Evolutionary conservation across 2,888 invertebrate genomes (phyloP), one percentile per base, ranked within the genome.

Genomic region (Athalia circularis): DNA sequence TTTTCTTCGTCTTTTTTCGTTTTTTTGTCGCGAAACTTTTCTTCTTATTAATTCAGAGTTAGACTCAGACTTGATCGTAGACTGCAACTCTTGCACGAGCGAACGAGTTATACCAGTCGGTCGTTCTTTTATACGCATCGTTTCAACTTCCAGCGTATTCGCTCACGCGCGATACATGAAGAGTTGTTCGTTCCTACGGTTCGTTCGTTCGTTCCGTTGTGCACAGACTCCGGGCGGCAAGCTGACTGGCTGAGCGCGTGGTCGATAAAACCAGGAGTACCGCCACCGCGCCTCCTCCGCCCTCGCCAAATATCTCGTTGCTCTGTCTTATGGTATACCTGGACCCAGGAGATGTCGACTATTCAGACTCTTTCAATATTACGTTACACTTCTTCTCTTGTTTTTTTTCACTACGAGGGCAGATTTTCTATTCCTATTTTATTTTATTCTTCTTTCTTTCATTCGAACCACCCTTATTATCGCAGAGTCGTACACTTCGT

Each of bases 211-310:
- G 29, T 29, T 29, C 29, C 29, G 29, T 29, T 29, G 29, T 72
- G 72, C 72, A 72, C 72, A 57, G 72, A 72, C 72, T 72, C 72
- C 59, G 57, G 72, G 72, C 59, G 57, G 72, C 72, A 72, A 59
- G 59, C 72, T 72, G 72, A 72, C 72, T 72, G 72, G 72, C 59
- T 72, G 72, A 57, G 13, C 72, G 43, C 72, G 72, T 72, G 72
- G 72, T 72, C 72, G 72, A 72, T 72, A 72, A 29, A 72, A 72
- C 72, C 72, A 13, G 59, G 72, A 59, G 72, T 72, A 59, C 72
- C 45, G 52, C 45, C 59, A 59, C 45, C 43, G 9, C 57, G 47
- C 57, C 57, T 5, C 47, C 15, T 0, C 59, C 9, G 9, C 15
- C 47, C 59, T 45, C 15, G 62, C 62, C 62, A 62, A 62, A 62